These are phyloP conservation scores for Nyleta sp. DNA, from an alignment of 2,888 invertebrate genomes.

Conservation along the genomic window DNA sequence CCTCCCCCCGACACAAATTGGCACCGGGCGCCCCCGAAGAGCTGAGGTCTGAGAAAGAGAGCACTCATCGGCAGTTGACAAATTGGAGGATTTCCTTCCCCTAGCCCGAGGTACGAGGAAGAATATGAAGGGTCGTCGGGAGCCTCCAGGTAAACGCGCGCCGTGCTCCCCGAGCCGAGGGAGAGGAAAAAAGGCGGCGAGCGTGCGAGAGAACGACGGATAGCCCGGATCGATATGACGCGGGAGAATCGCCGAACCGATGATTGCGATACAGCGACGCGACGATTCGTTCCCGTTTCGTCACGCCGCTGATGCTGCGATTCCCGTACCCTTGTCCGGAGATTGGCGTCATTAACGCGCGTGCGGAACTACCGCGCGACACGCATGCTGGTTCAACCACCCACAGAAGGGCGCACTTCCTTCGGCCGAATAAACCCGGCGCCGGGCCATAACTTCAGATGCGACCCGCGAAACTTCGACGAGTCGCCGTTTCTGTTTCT, in stretches of 20 bases:
- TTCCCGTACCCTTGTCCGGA: constrained; percentile 30
- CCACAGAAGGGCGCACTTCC: neutral
- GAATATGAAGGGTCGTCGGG: constrained; percentile 53
- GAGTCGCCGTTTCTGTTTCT: neutral
- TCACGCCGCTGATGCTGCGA: constrained; percentile 8
- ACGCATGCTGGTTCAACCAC: neutral
- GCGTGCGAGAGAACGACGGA: no score
- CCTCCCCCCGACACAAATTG: no score
- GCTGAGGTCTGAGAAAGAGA: constrained; percentile 68
- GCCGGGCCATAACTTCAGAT: neutral
- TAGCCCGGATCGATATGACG: constrained; percentile 47
- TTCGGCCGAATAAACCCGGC: neutral
- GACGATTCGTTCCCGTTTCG: neutral
- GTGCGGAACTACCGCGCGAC: constrained; percentile 21
- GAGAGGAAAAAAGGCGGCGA: constrained; percentile 4
- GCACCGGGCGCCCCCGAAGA: constrained; percentile 35
- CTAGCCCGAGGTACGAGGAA: constrained; percentile 58
- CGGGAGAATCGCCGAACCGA: no score
- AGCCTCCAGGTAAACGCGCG: constrained; percentile 58
- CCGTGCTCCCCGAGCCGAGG: constrained; percentile 1
- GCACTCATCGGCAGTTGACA: constrained; percentile 72
- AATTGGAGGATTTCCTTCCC: constrained; percentile 72
- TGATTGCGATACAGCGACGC: constrained; percentile 22
- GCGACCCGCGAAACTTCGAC: neutral
- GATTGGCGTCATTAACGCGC: constrained; percentile 44